A percentile compares a stretch with the other conserved stretches of the same genome.
Conservation (phyloP, 2,888 invertebrate species). For the Toxonevra muliebris region DNA sequence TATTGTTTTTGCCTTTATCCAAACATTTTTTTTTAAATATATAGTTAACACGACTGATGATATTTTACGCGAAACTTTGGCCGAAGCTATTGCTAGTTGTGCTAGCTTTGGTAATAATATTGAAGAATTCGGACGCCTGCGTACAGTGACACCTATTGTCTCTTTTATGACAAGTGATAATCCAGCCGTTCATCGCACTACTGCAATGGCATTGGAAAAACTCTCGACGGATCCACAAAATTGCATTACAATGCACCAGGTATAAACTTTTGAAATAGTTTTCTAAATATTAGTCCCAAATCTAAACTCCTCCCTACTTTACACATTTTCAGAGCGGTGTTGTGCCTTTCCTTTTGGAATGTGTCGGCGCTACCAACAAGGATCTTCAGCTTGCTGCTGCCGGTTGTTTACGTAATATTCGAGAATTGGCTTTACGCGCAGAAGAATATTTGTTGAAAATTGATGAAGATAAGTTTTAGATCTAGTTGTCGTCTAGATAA, state of each 20-base stretch:
- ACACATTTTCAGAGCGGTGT: slow-evolving; percentile 73
- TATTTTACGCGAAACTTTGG: slow-evolving; percentile 79
- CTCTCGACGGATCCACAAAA: slow-evolving; percentile 91
- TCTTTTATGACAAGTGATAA: slow-evolving; percentile 86
- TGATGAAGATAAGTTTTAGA: slow-evolving; percentile 50
- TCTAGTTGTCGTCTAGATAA: too few species aligned
- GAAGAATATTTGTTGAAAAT: slow-evolving; percentile 69
- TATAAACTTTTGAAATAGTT: slow-evolving; percentile 55
- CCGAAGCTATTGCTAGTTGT: slow-evolving; percentile 92
- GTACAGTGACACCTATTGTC: slow-evolving; percentile 86
- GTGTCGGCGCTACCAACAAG: slow-evolving; percentile 87
- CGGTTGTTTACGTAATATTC: slow-evolving; percentile 90
- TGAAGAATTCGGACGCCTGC: slow-evolving; percentile 84
- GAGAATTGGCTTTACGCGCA: slow-evolving; percentile 83
- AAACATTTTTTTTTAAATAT: background rate
- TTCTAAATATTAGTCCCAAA: slow-evolving; percentile 42
- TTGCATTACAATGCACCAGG: slow-evolving; percentile 92
- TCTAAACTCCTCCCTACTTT: slow-evolving; percentile 37
- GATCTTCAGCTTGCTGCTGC: slow-evolving; percentile 92
- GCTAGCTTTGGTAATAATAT: slow-evolving; percentile 90
- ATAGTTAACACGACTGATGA: slow-evolving; percentile 77
- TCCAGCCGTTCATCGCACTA: slow-evolving; percentile 83
- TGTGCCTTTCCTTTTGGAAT: slow-evolving; percentile 83
- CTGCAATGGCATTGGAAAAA: slow-evolving; percentile 88
- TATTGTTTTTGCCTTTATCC: background rate